Evolutionary conservation across 2,797 vertebrate species (phyloP).

Genomic region (Melanotaenia pygmaea): DNA sequence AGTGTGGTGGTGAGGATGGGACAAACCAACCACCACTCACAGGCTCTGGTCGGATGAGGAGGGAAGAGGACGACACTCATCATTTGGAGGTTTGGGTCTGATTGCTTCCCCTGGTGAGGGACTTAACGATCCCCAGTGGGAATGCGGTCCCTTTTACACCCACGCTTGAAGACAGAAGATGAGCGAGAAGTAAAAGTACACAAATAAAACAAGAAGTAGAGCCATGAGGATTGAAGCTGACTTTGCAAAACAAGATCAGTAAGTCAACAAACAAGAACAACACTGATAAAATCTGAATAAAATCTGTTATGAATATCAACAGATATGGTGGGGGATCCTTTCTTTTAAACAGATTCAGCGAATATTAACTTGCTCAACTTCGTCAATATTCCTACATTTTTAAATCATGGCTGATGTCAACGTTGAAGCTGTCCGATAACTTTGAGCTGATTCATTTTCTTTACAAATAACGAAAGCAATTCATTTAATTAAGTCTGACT

Average conservation of each 20-base stretch:
- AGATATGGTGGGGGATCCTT: not conserved
- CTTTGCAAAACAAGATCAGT: conserved; percentile 39
- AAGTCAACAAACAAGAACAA: conserved; percentile 31
- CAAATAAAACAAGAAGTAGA: conserved; percentile 48
- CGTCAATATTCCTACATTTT: not conserved
- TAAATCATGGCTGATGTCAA: not conserved
- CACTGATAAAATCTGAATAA: conserved; percentile 36
- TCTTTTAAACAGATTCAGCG: not conserved
- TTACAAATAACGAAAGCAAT: too few relatives aligned
- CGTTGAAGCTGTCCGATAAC: not conserved
- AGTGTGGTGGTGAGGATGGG: conserved; percentile 65
- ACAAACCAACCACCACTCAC: conserved; percentile 67
- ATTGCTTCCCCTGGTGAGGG: conserved; percentile 70
- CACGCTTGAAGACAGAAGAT: conserved; percentile 50
- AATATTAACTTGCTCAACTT: not conserved
- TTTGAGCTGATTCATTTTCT: too few relatives aligned
- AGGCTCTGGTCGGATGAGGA: conserved; percentile 66
- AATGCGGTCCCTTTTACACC: conserved; percentile 65
- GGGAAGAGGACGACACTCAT: conserved; percentile 70
- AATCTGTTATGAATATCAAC: not conserved
- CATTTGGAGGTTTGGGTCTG: conserved; percentile 75
- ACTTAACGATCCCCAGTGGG: conserved; percentile 63
- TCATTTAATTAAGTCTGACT: too few relatives aligned
- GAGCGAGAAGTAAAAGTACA: conserved; percentile 38
- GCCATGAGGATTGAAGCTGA: conserved; percentile 23